Evolutionary conservation across 2,888 invertebrate species (phyloP), one percentile per base, ranked within the genome.

Genomic region (Nezara viridula): DNA sequence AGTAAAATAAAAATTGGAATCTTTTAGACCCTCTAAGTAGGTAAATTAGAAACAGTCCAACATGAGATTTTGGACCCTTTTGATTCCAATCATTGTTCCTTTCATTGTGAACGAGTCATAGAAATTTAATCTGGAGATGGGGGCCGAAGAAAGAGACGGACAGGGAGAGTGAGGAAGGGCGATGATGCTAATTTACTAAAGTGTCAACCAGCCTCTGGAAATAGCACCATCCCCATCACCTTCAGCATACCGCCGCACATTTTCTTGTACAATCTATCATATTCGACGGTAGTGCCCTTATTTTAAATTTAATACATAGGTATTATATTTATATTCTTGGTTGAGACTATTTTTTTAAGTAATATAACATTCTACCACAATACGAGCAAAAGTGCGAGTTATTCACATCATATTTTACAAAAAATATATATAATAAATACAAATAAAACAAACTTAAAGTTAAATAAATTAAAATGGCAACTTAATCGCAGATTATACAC

Each of bases 141-240:
- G 52, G 81, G 12, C 5, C 21, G 81, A 81, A 44, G 81, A 81
- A n/a, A 40, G 90, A 86, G 87, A 85, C 81, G 85, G 81, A 60
- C 85, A 88, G 90, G 89, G 90, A 88, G 90, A 89, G 90, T 85
- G 86, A 88, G 86, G 50, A 77, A 88, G 90, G 90, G 44, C 88
- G 89, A 90, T 90, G 90, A 89, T 90, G 90, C 88, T 90, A 90
- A 90, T 90, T 90, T 89, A 90, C 90, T 90, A 60, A 90, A 91
- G 90, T 91, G 91, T 91, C 91, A 90, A 90, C 86, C 32, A 27
- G 52, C 86, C 85, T 86, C 90, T 90, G 47, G 90, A 90, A 90
- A 90, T 90, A 90, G 90, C 86, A 89, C 16, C 24, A 81, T 81
- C 81, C 81, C 81, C 81, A 81, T 81, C 81, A 66, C 32, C 66